Conservation (phyloP, 2,888 invertebrate species). For the Charanyca ferruginea region DNA sequence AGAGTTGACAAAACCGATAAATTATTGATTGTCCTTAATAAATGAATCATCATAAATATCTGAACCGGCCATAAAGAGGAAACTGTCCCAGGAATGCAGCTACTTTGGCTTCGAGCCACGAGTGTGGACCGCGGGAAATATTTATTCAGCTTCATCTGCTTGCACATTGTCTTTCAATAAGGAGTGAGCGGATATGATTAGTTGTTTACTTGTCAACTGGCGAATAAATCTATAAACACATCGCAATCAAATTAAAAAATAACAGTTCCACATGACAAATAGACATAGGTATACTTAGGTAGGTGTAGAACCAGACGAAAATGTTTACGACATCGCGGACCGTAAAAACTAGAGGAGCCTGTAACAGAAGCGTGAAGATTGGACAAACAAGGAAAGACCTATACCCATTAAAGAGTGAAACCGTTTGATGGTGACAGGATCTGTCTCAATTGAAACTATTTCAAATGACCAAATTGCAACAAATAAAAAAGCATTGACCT, state of each 20-base stretch:
- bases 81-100: slow-evolving; percentile 76
- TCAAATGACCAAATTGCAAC: slow-evolving; percentile 17
- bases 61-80: slow-evolving; percentile 72
- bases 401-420: no score
- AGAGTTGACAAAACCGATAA: slow-evolving; percentile 18
- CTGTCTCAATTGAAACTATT: slow-evolving; percentile 12
- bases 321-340: no score
- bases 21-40: slow-evolving; percentile 40
- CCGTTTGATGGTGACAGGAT: background rate
- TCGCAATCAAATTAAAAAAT: slow-evolving; percentile 34
- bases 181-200: slow-evolving; percentile 44
- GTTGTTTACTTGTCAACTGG: slow-evolving; percentile 57
- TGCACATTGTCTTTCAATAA: slow-evolving; percentile 77
- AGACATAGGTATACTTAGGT: no score
- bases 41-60: slow-evolving; percentile 72
- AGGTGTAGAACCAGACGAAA: background rate
- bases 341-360: no score
- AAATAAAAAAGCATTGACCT: slow-evolving; percentile 36
- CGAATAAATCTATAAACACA: slow-evolving; percentile 37
- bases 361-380: no score
- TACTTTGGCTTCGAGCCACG: slow-evolving; percentile 80
- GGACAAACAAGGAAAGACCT: no score
- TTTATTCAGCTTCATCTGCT: no score
- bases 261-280: slow-evolving; percentile 29
- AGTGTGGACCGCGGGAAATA: slow-evolving; percentile 72